These are phyloP conservation scores for Sinopyrophorus schimmeli DNA, from an alignment of 2,888 invertebrate genomes.

Conservation along the genomic window DNA sequence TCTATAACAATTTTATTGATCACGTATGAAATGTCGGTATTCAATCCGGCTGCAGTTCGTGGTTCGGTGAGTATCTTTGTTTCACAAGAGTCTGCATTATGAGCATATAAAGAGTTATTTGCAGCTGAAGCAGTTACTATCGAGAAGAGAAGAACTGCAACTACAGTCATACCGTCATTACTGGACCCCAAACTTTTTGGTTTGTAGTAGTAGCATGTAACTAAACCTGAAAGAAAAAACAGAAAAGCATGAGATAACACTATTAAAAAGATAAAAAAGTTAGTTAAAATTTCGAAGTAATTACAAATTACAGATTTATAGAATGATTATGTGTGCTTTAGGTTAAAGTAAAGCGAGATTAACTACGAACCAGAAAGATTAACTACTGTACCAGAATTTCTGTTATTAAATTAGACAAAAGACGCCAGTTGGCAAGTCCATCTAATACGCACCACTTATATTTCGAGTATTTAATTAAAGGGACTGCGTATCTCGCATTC, in stretches of 20 bases:
- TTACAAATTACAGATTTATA: too few species aligned
- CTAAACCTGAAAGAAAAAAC: conserved; percentile 42
- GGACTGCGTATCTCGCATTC: too few species aligned
- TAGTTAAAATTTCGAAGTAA: neutral
- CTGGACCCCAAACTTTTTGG: conserved; percentile 28
- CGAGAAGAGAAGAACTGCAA: conserved; percentile 51
- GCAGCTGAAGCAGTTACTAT: conserved; percentile 58
- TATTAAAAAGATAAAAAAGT: conserved; percentile 2
- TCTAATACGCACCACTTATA: too few species aligned
- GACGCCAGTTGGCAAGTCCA: too few species aligned
- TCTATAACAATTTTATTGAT: conserved; percentile 38
- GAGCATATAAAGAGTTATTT: conserved; percentile 47
- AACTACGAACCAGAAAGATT: too few species aligned
- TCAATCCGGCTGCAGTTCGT: conserved; percentile 50
- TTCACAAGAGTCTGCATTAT: conserved; percentile 42
- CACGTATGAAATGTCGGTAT: conserved; percentile 40
- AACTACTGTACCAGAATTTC: too few species aligned
- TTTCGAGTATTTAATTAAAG: too few species aligned
- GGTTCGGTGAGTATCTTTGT: conserved; percentile 45
- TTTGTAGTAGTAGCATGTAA: conserved; percentile 33
- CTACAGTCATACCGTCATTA: conserved; percentile 54
- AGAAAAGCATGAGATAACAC: neutral
- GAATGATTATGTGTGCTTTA: too few species aligned
- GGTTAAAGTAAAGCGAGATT: too few species aligned
- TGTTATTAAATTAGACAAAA: too few species aligned